These are phyloP conservation scores for Pogonophryne albipinna DNA, from an alignment of 2,797 vertebrate species.

Conservation along the genomic window DNA sequence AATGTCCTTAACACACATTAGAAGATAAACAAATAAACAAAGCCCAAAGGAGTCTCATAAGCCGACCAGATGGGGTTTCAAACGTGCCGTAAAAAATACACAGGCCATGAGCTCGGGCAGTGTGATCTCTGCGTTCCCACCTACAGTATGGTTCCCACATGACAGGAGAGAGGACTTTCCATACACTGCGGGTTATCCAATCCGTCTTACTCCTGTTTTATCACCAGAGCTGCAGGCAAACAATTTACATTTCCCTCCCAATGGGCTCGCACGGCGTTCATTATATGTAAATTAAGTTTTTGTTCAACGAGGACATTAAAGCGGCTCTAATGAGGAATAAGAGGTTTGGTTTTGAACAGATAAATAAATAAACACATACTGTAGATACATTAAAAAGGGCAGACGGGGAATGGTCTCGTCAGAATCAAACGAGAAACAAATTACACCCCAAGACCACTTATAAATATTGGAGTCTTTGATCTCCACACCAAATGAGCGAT, in stretches of 20 bases:
- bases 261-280: slow-evolving; percentile 58
- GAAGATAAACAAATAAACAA: slow-evolving; percentile 78
- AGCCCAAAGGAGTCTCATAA: slow-evolving; percentile 56
- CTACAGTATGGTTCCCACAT: slow-evolving; percentile 73
- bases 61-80: slow-evolving; percentile 66
- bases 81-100: slow-evolving; percentile 54
- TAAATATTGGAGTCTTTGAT: slow-evolving; percentile 82
- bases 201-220: slow-evolving; percentile 62
- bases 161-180: slow-evolving; percentile 71
- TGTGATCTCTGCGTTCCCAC: slow-evolving; percentile 56
- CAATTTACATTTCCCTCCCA: slow-evolving; percentile 72
- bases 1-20: slow-evolving; percentile 71
- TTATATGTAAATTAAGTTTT: slow-evolving; percentile 69
- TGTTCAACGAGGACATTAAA: slow-evolving; percentile 63
- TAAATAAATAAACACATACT: slow-evolving; percentile 68
- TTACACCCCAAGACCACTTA: slow-evolving; percentile 70
- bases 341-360: slow-evolving; percentile 58
- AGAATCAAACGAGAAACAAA: slow-evolving; percentile 77
- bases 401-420: slow-evolving; percentile 65
- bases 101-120: slow-evolving; percentile 29
- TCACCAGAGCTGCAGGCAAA: slow-evolving; percentile 67
- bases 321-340: slow-evolving; percentile 65
- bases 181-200: slow-evolving; percentile 57
- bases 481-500: slow-evolving; percentile 69
- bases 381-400: slow-evolving; percentile 67